Percentiles rank a stretch among this genome's conserved stretches.
Evolutionary conservation across 2,113 vertebrate species (phyloP).

Genomic region (Bufo gargarizans): DNA sequence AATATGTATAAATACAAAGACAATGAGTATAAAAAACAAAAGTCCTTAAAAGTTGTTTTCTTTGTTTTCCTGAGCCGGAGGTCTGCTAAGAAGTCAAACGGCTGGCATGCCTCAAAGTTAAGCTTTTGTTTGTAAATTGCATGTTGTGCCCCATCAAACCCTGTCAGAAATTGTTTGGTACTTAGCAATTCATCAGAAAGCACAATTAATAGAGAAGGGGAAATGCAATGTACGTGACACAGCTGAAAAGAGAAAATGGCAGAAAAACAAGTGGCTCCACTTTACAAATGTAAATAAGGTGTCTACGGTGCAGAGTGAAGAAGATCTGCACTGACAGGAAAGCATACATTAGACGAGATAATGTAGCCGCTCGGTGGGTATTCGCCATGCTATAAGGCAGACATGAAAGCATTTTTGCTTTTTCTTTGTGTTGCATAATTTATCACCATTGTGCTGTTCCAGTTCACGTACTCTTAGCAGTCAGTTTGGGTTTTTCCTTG

Average conservation of each 20-base stretch:
- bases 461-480: slow-evolving; percentile 45
- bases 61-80: slow-evolving; percentile 10
- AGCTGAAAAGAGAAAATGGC: slow-evolving; percentile 29
- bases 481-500: slow-evolving; percentile 57
- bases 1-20: not conserved
- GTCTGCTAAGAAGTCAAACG: not conserved
- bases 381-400: slow-evolving; percentile 43
- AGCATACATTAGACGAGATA: slow-evolving; percentile 48
- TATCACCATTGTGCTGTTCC: slow-evolving; percentile 35
- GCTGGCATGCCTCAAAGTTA: slow-evolving; percentile 9
- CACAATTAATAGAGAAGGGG: slow-evolving; percentile 54
- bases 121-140: slow-evolving; percentile 53
- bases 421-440: slow-evolving; percentile 43
- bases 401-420: slow-evolving; percentile 53
- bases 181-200: slow-evolving; percentile 56
- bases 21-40: not conserved
- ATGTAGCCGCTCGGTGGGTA: slow-evolving; percentile 30
- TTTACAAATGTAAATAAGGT: slow-evolving; percentile 59
- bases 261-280: slow-evolving; percentile 38
- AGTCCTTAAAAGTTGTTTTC: not conserved
- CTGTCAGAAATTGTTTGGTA: slow-evolving; percentile 55
- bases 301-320: slow-evolving; percentile 45
- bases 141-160: slow-evolving; percentile 55
- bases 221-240: slow-evolving; percentile 50
- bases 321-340: slow-evolving; percentile 47